Conservation (phyloP, 1,140 invertebrate genomes). For the Diorhabda sublineata region DNA sequence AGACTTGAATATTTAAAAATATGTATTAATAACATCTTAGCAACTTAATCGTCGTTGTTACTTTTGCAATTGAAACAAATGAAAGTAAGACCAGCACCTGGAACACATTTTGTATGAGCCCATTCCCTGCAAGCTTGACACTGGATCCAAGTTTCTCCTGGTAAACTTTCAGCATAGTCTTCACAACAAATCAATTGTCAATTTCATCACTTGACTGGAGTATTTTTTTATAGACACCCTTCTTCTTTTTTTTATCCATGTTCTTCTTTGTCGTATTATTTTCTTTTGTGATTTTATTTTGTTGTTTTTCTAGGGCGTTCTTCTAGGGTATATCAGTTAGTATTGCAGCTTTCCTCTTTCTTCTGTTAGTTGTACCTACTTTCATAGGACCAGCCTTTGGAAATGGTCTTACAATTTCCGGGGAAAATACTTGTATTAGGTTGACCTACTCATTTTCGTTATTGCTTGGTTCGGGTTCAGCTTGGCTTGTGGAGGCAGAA, state of each 20-base stretch:
- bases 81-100: too few species aligned
- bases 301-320: conserved; percentile 9
- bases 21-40: too few species aligned
- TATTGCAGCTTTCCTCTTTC: conserved; percentile 37
- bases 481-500: too few species aligned
- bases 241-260: conserved; percentile 14
- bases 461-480: too few species aligned
- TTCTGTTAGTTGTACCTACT: conserved; percentile 23
- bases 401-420: conserved; percentile 23
- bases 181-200: conserved; percentile 10
- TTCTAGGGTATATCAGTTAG: conserved; percentile 37
- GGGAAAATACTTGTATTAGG: conserved; percentile 9
- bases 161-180: too few species aligned
- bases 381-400: conserved; percentile 31
- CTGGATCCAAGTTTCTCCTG: too few species aligned
- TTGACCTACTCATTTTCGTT: too few species aligned
- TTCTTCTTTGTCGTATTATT: conserved; percentile 31
- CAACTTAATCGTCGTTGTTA: too few species aligned
- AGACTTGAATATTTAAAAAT: too few species aligned
- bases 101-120: too few species aligned
- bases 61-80: too few species aligned
- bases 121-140: too few species aligned
- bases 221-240: conserved; percentile 30
- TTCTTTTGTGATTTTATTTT: conserved; percentile 31
- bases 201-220: conserved; percentile 36